Evolutionary conservation across 2,797 vertebrate species (phyloP).

Genomic region (Netta rufina): DNA sequence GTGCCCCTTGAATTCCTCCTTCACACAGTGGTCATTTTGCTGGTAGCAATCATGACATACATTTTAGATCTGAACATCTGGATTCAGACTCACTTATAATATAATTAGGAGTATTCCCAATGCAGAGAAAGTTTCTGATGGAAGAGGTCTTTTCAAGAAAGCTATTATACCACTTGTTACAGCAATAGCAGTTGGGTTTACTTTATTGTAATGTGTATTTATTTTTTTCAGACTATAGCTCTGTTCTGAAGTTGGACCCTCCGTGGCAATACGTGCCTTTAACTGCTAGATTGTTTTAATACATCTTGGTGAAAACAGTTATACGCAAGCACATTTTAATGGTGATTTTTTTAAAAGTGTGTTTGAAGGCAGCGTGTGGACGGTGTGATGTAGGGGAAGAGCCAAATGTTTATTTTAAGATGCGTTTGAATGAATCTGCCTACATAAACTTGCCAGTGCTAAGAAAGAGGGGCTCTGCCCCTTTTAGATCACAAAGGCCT

Average conservation of each 20-base stretch:
- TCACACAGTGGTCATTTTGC: background rate
- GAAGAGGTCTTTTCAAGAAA: slow-evolving; percentile 26
- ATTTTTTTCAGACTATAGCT: background rate
- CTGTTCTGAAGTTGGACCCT: slow-evolving; percentile 1
- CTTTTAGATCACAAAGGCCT: slow-evolving; percentile 73
- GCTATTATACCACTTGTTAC: background rate
- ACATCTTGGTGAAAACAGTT: slow-evolving; percentile 22
- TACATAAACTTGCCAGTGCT: slow-evolving; percentile 62
- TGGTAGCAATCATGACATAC: rapidly evolving
- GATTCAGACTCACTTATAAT: slow-evolving; percentile 1
- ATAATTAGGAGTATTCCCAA: slow-evolving; percentile 11
- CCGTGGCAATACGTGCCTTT: background rate
- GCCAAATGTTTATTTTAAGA: slow-evolving; percentile 69
- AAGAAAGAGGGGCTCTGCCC: slow-evolving; percentile 30
- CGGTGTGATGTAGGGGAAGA: slow-evolving; percentile 34
- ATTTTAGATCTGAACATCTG: slow-evolving; percentile 18
- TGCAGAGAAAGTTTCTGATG: background rate
- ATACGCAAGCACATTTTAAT: slow-evolving; percentile 27
- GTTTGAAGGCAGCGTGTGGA: slow-evolving; percentile 28
- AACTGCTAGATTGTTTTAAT: slow-evolving; percentile 25
- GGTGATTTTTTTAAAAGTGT: slow-evolving; percentile 6
- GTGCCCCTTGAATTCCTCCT: background rate
- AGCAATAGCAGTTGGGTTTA: slow-evolving; percentile 12
- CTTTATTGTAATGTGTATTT: slow-evolving; percentile 7
- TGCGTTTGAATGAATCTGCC: slow-evolving; percentile 63